Evolutionary conservation across 2,113 vertebrate species (phyloP).

Genomic region (Diphyllodes magnificus): DNA sequence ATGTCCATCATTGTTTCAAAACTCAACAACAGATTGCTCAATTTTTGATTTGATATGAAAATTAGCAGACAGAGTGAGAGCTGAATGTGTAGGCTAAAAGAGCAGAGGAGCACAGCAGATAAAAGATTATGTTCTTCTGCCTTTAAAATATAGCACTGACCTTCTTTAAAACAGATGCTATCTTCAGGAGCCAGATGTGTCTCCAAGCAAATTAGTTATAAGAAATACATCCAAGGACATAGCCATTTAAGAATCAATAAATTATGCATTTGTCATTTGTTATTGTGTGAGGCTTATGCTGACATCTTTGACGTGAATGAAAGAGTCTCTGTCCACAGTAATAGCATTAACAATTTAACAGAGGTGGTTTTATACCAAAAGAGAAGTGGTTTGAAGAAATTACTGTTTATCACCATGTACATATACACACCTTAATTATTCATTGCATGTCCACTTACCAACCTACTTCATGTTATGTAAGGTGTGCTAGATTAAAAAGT

Average conservation of each 20-base stretch:
- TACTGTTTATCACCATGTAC: conserved; percentile 52
- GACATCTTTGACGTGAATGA: conserved; percentile 62
- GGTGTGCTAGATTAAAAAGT: conserved; percentile 32
- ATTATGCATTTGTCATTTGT: conserved; percentile 77
- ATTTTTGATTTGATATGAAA: conserved; percentile 22
- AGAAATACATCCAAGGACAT: conserved; percentile 72
- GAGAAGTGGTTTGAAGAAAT: conserved; percentile 56
- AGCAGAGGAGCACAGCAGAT: conserved; percentile 4
- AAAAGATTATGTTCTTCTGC: conserved; percentile 35
- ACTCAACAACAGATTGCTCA: not conserved
- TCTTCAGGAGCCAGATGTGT: conserved; percentile 67
- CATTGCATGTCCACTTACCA: conserved; percentile 53
- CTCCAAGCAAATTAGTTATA: conserved; percentile 72
- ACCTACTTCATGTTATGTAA: conserved; percentile 33
- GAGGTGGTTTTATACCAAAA: conserved; percentile 57
- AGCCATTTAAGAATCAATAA: conserved; percentile 76
- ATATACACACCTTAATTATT: conserved; percentile 69
- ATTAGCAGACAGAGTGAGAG: not conserved
- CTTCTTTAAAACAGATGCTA: conserved; percentile 69
- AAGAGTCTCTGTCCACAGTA: conserved; percentile 59
- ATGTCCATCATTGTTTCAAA: not conserved
- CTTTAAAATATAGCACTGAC: conserved; percentile 59
- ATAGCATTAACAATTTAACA: conserved; percentile 73
- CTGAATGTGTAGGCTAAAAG: conserved; percentile 13
- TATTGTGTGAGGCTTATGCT: conserved; percentile 56